phyloP scores from a whole-genome alignment of 2,888 invertebrate genomes.

The Amblyjoppa proteus region DNA sequence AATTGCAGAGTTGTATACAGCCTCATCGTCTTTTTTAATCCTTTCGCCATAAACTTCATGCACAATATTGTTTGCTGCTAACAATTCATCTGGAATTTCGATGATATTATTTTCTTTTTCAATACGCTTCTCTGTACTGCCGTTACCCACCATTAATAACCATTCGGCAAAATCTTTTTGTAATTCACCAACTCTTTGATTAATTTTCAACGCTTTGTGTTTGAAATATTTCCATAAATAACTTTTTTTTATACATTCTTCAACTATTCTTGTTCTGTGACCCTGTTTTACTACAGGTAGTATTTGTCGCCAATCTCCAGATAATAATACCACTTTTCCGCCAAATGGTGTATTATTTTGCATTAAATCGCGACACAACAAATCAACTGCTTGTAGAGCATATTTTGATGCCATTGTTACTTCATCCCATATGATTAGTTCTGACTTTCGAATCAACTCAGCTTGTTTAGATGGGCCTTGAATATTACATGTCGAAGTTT shows the following conservation, averaged over 20 bases:
- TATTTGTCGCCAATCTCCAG: constrained; percentile 45
- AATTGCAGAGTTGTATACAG: constrained; percentile 38
- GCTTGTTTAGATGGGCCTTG: no score
- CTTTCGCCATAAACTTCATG: constrained; percentile 42
- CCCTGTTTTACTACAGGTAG: constrained; percentile 44
- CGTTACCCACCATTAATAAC: constrained; percentile 53
- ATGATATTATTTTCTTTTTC: constrained; percentile 28
- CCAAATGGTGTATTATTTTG: constrained; percentile 22
- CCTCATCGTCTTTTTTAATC: constrained; percentile 20
- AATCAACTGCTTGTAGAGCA: constrained; percentile 51
- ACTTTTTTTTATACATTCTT: constrained; percentile 28
- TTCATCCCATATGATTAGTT: no score
- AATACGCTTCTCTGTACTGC: constrained; percentile 9
- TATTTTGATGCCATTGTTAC: constrained; percentile 60
- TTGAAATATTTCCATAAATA: constrained; percentile 41
- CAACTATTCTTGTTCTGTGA: constrained; percentile 28
- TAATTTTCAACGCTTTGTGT: constrained; percentile 6
- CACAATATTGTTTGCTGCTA: constrained; percentile 1
- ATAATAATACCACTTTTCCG: constrained; percentile 24
- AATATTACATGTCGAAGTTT: no score
- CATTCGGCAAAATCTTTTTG: constrained; percentile 48
- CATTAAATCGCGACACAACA: constrained; percentile 30
- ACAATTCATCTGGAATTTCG: constrained; percentile 15
- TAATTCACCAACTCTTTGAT: constrained; percentile 52
- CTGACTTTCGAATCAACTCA: no score